phyloP scores from a whole-genome alignment of 2,113 vertebrate species.

The Amphiprion percula region DNA sequence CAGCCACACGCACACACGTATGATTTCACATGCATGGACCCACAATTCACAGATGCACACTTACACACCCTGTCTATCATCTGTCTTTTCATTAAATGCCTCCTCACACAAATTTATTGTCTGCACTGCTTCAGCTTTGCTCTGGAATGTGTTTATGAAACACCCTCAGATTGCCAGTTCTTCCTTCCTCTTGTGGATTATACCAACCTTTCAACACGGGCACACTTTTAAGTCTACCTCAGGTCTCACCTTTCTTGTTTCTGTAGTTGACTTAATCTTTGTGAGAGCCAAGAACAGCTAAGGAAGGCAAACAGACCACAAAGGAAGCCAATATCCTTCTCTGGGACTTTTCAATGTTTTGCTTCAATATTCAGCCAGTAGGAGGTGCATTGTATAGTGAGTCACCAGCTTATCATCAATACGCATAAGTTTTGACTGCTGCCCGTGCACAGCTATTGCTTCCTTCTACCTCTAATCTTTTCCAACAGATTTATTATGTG shows the following conservation, averaged over 20 bases:
- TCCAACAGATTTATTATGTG: conserved; percentile 33
- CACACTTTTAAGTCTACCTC: conserved; percentile 60
- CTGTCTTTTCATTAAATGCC: conserved; percentile 48
- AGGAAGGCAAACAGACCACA: conserved; percentile 72
- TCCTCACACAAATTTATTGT: conserved; percentile 44
- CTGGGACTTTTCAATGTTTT: conserved; percentile 36
- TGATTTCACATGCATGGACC: conserved; percentile 20
- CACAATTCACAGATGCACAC: conserved; percentile 26
- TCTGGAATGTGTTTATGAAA: conserved; percentile 66
- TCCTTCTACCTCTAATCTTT: conserved; percentile 12
- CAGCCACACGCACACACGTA: conserved; percentile 41
- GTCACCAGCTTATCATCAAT: conserved; percentile 28
- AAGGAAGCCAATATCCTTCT: conserved; percentile 72
- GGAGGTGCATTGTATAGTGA: conserved; percentile 34
- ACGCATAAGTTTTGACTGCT: conserved; percentile 22
- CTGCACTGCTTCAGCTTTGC: conserved; percentile 35
- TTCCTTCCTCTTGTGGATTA: conserved; percentile 70
- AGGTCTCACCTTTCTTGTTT: conserved; percentile 75
- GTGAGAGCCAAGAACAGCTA: conserved; percentile 70
- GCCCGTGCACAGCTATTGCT: conserved; percentile 10
- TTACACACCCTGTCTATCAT: conserved; percentile 32
- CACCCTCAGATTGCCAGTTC: conserved; percentile 60
- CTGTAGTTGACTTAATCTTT: conserved; percentile 67
- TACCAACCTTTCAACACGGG: conserved; percentile 58
- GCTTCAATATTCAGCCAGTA: conserved; percentile 37